These are phyloP conservation scores for Corythoichthys haematopterus DNA, from an alignment of 2,113 vertebrate species.

Conservation along the genomic window DNA sequence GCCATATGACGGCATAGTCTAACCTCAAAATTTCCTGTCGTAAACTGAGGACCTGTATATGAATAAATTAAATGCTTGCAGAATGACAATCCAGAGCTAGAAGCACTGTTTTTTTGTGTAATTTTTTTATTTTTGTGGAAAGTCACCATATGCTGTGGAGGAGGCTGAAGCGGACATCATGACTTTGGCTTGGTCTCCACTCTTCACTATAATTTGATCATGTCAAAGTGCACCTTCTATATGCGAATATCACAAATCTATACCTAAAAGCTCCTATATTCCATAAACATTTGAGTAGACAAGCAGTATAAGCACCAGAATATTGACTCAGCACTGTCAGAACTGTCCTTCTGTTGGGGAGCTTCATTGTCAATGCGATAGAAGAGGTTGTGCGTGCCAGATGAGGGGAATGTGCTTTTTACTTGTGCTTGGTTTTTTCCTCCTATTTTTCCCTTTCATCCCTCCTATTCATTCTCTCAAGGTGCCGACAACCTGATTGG, in stretches of 20 bases:
- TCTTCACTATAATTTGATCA: not conserved
- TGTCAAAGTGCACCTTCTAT: not conserved
- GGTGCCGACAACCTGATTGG: not conserved
- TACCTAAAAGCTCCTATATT: conserved; percentile 3
- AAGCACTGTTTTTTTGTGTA: too few species aligned
- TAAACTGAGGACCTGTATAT: too few species aligned
- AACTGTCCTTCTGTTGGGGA: conserved; percentile 7
- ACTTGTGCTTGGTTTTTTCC: not conserved
- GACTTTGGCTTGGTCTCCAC: not conserved
- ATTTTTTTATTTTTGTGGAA: too few species aligned
- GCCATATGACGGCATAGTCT: too few species aligned
- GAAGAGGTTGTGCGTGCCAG: not conserved
- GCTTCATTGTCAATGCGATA: conserved; percentile 14
- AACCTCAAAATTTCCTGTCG: too few species aligned
- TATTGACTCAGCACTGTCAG: not conserved
- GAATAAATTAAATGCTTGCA: too few species aligned
- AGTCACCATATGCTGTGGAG: not conserved
- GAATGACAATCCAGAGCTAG: too few species aligned
- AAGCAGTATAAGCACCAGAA: not conserved
- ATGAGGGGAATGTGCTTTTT: not conserved
- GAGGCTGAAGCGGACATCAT: not conserved
- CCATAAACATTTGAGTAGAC: conserved; percentile 3
- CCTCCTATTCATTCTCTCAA: not conserved
- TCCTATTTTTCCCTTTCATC: not conserved
- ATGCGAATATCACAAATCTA: not conserved